These are phyloP conservation scores for Triops cancriformis DNA, from an alignment of 1,140 invertebrate species.

Conservation along the genomic window DNA sequence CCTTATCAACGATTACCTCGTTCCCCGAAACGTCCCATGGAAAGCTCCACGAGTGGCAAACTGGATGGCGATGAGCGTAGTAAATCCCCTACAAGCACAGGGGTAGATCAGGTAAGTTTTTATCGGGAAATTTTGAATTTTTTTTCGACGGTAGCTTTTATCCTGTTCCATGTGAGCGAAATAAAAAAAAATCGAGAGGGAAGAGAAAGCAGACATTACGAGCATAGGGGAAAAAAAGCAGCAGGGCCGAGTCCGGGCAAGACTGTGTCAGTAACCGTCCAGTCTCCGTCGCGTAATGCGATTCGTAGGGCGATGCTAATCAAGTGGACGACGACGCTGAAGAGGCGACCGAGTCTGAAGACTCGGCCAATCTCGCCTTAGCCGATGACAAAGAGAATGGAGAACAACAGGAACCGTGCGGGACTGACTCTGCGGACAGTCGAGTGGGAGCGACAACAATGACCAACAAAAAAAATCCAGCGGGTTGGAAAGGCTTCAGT, in stretches of 20 bases:
- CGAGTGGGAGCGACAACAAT: constrained; percentile 21
- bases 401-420: constrained; percentile 20
- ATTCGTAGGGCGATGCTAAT: constrained; percentile 12
- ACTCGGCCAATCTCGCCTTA: neutral
- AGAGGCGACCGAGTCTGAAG: constrained; percentile 19
- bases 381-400: constrained; percentile 22
- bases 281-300: neutral
- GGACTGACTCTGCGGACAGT: constrained; percentile 19
- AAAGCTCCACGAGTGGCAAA: constrained; percentile 20
- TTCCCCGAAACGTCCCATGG: constrained; percentile 58
- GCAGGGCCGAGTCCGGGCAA: neutral
- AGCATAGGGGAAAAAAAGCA: neutral
- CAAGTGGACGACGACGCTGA: constrained; percentile 15
- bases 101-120: constrained; percentile 52
- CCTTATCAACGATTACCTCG: constrained; percentile 76
- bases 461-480: constrained; percentile 29
- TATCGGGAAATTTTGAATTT: neutral
- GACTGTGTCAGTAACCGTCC: neutral
- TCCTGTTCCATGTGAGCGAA: neutral
- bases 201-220: neutral
- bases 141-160: neutral
- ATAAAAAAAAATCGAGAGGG: neutral
- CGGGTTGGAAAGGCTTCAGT: constrained; percentile 51
- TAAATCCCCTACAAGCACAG: constrained; percentile 80
- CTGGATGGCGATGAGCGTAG: constrained; percentile 43